Conservation (phyloP, 2,797 vertebrate species). For the Oceanodroma leucorhoa region DNA sequence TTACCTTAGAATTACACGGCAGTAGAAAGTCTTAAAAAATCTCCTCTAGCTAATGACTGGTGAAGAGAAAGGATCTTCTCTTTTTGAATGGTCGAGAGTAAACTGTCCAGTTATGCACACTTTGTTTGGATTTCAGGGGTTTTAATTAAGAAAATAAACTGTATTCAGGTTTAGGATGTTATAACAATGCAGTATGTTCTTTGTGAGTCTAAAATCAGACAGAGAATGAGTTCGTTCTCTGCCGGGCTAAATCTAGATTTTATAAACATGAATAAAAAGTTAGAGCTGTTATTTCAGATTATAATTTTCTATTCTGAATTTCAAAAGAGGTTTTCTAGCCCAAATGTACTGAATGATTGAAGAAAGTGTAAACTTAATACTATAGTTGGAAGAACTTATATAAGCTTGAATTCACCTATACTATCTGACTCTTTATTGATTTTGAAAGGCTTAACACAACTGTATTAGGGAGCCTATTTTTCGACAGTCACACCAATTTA, state of each 20-base stretch:
- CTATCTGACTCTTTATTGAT: background rate
- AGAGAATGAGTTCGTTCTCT: background rate
- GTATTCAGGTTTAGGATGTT: background rate
- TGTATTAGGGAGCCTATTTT: background rate
- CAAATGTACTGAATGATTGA: background rate
- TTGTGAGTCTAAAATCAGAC: background rate
- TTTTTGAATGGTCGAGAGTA: background rate
- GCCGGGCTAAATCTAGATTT: background rate
- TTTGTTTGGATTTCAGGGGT: background rate
- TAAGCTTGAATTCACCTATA: background rate
- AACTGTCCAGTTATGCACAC: background rate
- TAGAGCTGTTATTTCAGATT: background rate
- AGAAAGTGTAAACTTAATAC: background rate
- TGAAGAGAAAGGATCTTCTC: background rate
- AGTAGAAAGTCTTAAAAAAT: background rate
- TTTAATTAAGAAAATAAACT: background rate
- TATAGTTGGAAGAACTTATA: background rate
- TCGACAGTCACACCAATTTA: background rate
- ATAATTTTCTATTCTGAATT: background rate
- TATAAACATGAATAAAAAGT: background rate
- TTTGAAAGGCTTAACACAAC: background rate
- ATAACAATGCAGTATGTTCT: background rate
- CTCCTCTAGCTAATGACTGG: background rate
- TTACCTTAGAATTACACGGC: background rate
- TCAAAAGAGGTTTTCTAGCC: background rate